Conservation (phyloP, 2,797 vertebrate species). For the Sciurus carolinensis region DNA sequence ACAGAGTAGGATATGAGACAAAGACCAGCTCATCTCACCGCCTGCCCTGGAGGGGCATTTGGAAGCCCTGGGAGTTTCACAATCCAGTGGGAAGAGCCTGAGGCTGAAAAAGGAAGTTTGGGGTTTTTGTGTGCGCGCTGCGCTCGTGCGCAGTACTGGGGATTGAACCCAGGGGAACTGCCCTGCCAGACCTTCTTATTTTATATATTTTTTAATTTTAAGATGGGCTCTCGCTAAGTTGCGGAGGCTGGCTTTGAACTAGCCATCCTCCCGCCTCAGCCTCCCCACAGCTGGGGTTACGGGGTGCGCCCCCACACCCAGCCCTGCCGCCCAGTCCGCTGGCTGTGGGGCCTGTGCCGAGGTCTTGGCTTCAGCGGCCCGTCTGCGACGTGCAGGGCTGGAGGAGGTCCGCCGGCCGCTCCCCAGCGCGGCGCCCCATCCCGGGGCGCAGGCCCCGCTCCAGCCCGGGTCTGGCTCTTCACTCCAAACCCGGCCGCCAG, state of each 20-base stretch:
- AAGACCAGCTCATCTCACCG: not conserved
- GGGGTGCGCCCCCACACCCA: too few species aligned
- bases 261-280: too few species aligned
- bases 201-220: too few species aligned
- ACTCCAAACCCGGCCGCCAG: not conserved
- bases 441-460: not conserved
- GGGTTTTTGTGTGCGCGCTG: too few species aligned
- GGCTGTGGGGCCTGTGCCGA: not conserved
- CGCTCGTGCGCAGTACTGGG: too few species aligned
- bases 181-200: too few species aligned
- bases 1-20: not conserved
- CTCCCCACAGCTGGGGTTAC: too few species aligned
- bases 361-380: not conserved
- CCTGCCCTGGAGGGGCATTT: not conserved
- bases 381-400: not conserved
- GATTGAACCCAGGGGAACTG: too few species aligned
- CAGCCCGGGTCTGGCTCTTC: slow-evolving; percentile 5
- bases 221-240: too few species aligned
- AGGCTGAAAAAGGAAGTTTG: not conserved
- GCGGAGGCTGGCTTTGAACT: too few species aligned
- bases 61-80: not conserved
- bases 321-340: not conserved
- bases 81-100: not conserved
- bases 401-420: not conserved
- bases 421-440: not conserved